A percentile compares a stretch with the other conserved stretches of the same genome.
phyloP scores from a whole-genome alignment of 2,888 invertebrate genomes.

The Apamea sordens region DNA sequence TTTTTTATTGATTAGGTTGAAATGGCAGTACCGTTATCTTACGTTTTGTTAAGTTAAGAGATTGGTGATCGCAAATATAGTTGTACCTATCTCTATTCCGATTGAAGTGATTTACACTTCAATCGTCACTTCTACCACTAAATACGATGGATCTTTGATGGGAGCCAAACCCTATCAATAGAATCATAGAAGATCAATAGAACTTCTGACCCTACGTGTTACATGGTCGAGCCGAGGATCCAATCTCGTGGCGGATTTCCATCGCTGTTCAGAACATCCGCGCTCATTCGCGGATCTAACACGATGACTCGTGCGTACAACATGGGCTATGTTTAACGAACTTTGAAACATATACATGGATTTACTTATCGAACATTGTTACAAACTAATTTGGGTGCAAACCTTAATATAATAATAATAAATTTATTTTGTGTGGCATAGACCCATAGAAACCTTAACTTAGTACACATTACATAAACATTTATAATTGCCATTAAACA shows the following conservation, averaged over 20 bases:
- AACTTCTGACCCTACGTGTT: slow-evolving; percentile 22
- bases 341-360: slow-evolving; percentile 45
- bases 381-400: slow-evolving; percentile 44
- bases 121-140: not conserved
- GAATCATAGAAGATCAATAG: not conserved
- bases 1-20: not conserved
- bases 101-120: too few species aligned
- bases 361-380: slow-evolving; percentile 45
- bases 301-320: slow-evolving; percentile 59
- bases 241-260: slow-evolving; percentile 67
- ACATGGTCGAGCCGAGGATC: slow-evolving; percentile 29
- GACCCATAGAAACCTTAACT: too few species aligned
- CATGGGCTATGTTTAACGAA: slow-evolving; percentile 44
- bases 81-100: not conserved
- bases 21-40: not conserved
- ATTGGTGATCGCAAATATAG: not conserved
- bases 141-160: not conserved
- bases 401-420: slow-evolving; percentile 1
- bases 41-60: not conserved
- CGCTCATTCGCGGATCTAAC: slow-evolving; percentile 62
- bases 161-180: not conserved
- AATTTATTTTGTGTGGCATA: too few species aligned
- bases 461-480: too few species aligned
- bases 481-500: too few species aligned
- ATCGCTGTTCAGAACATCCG: slow-evolving; percentile 56